These are phyloP conservation scores for Rattus rattus DNA, from an alignment of 2,113 vertebrate species.

Conservation along the genomic window DNA sequence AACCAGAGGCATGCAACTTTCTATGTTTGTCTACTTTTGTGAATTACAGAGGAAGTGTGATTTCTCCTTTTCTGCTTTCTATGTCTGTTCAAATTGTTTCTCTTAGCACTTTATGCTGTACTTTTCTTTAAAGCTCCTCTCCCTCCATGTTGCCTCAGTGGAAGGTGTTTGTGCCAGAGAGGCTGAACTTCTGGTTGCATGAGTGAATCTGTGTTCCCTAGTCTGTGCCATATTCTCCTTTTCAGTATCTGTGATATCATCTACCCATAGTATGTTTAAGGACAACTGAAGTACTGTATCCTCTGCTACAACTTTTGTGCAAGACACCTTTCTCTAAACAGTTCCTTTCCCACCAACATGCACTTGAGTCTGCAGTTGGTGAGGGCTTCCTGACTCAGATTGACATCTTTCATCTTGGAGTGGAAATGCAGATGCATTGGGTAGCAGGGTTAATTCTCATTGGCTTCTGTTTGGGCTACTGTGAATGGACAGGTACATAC, in stretches of 20 bases:
- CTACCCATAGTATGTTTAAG: too few relatives aligned
- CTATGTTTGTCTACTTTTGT: neutral
- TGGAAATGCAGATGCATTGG: fast-evolving
- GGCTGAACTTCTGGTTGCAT: too few relatives aligned
- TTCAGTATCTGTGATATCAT: neutral
- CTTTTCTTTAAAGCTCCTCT: neutral
- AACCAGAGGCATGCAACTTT: too few relatives aligned
- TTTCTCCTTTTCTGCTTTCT: neutral
- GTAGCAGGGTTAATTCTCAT: too few relatives aligned
- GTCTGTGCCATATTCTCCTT: neutral
- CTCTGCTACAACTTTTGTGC: neutral
- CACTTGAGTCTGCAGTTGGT: neutral
- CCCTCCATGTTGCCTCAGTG: too few relatives aligned
- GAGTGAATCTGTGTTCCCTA: too few relatives aligned
- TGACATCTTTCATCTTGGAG: neutral
- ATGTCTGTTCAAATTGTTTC: neutral
- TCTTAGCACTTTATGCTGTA: neutral
- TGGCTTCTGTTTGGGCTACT: neutral
- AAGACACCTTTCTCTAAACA: neutral
- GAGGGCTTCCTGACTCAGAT: neutral
- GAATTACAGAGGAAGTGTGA: neutral
- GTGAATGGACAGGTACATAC: neutral
- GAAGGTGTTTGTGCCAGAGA: neutral
- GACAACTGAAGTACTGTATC: neutral
- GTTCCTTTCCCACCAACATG: neutral